Conservation (phyloP, 2,797 vertebrate genomes). For the Scolopax bukidnonensis region DNA sequence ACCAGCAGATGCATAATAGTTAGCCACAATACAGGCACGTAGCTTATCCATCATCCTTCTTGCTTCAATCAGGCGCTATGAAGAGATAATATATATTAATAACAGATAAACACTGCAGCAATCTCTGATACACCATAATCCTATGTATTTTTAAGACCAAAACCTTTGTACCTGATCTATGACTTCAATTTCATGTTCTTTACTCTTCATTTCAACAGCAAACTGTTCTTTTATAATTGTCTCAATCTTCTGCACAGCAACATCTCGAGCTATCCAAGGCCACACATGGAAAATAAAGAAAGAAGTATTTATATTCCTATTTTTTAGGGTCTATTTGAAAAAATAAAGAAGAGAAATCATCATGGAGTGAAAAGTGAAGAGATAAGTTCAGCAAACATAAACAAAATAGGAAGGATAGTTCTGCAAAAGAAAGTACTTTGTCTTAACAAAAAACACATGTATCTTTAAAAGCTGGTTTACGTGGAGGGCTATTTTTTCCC, state of each 20-base stretch:
- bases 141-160: background rate
- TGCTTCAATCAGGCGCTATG: slow-evolving; percentile 93
- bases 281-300: slow-evolving; percentile 34
- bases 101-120: background rate
- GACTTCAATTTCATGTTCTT: slow-evolving; percentile 98
- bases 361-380: background rate
- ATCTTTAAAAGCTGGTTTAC: background rate
- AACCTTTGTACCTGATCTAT: slow-evolving; percentile 90
- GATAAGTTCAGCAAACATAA: background rate
- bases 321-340: background rate
- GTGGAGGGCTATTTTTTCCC: background rate
- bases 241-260: slow-evolving; percentile 95
- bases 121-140: background rate
- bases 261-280: slow-evolving; percentile 87
- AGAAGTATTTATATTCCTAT: background rate
- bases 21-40: slow-evolving; percentile 96
- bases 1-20: slow-evolving; percentile 94
- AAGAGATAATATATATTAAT: background rate
- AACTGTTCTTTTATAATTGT: slow-evolving; percentile 96
- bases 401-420: background rate
- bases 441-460: slow-evolving; percentile 7
- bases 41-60: slow-evolving; percentile 99
- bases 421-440: background rate
- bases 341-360: background rate
- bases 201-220: slow-evolving; percentile 96